phyloP scores from a whole-genome alignment of 2,113 vertebrate genomes.

The Hippocampus abdominalis region DNA sequence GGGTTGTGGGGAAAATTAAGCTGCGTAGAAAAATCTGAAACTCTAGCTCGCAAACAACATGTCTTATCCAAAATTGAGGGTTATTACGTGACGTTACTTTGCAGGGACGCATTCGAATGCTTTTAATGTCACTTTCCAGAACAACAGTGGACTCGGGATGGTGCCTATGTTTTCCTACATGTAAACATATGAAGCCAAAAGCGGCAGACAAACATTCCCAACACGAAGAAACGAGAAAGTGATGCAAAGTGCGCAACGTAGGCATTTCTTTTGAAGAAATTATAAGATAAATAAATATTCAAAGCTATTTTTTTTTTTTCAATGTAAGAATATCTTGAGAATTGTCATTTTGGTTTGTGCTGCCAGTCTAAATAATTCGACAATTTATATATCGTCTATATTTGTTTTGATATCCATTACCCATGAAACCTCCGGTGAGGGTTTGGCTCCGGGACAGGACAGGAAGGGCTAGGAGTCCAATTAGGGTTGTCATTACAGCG shows the following conservation, averaged over 20 bases:
- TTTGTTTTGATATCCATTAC: conserved; percentile 21
- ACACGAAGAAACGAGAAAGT: conserved; percentile 21
- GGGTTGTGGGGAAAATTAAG: conserved; percentile 49
- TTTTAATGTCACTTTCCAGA: conserved; percentile 8
- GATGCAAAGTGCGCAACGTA: conserved; percentile 35
- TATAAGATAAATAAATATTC: conserved; percentile 62
- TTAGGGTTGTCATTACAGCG: background rate
- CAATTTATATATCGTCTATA: conserved; percentile 25
- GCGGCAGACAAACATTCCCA: conserved; percentile 25
- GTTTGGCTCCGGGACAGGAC: background rate
- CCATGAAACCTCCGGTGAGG: background rate
- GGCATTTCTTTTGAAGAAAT: conserved; percentile 31
- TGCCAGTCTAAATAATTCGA: conserved; percentile 63
- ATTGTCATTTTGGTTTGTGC: conserved; percentile 73
- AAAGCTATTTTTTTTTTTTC: conserved; percentile 39
- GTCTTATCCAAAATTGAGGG: conserved; percentile 46
- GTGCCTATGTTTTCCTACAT: conserved; percentile 20
- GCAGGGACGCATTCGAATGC: conserved; percentile 27
- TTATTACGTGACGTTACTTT: conserved; percentile 59
- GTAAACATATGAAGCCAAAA: conserved; percentile 37
- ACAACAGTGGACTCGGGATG: background rate
- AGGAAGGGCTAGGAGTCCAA: no score
- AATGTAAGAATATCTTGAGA: conserved; percentile 62
- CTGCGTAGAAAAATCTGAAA: conserved; percentile 30
- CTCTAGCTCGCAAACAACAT: conserved; percentile 36